A percentile compares a stretch with the other conserved stretches of the same genome.
Conservation (phyloP, 2,797 vertebrate genomes). For the Artibeus jamaicensis region DNA sequence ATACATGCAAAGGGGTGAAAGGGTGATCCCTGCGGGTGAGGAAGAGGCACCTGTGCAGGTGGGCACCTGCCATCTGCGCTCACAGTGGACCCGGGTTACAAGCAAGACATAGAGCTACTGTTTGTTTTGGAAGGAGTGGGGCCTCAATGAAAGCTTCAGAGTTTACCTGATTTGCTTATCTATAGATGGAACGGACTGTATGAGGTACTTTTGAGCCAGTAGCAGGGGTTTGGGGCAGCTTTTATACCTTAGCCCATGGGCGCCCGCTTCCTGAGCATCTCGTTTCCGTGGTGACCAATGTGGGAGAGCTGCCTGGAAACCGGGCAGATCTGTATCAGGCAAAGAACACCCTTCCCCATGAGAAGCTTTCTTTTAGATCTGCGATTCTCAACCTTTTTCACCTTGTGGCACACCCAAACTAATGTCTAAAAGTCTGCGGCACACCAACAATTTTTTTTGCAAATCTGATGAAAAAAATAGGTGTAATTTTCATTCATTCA, state of each 20-base stretch:
- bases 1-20: background rate
- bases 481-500: background rate
- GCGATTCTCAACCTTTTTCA: background rate
- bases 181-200: background rate
- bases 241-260: background rate
- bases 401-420: background rate
- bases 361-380: background rate
- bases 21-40: rapidly evolving
- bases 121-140: background rate
- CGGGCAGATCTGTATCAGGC: background rate
- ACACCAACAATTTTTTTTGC: background rate
- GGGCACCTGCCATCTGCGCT: background rate
- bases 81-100: background rate
- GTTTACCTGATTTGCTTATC: background rate
- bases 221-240: background rate
- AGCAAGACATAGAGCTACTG: background rate
- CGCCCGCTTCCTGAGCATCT: background rate
- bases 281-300: background rate
- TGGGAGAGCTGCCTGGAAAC: background rate
- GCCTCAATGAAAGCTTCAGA: background rate
- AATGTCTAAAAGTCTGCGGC: background rate
- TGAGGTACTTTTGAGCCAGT: background rate
- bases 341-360: background rate
- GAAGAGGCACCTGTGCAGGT: background rate
- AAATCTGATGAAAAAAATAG: background rate